Percentiles rank a stretch among this genome's conserved stretches.
These are phyloP conservation scores for Chironex yamaguchii DNA, from an alignment of 30 jellyfish, hydroid and myxozoan genomes.

Conservation along the genomic window DNA sequence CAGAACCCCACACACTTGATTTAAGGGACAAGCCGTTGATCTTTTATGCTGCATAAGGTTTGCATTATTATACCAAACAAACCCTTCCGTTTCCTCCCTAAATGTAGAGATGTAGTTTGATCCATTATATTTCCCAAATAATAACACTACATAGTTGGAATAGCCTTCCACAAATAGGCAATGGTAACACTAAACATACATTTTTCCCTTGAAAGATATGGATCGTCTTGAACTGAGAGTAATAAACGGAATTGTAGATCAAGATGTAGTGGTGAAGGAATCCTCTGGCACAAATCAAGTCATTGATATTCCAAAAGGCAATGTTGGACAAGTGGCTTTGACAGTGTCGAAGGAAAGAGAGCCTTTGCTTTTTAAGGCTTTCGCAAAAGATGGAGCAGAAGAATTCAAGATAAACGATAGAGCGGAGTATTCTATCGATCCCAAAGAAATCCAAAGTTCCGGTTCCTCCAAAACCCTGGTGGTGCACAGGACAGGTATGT, in stretches of 20 bases:
- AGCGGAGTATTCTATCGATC: conserved; percentile 33
- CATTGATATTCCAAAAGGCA: conserved; percentile 56
- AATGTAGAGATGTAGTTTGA: no score
- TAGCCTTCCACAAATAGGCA: no score
- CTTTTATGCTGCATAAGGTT: no score
- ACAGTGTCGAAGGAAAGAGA: conserved; percentile 64
- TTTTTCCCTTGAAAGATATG: no score
- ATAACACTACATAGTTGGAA: no score
- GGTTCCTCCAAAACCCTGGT: conserved; percentile 67
- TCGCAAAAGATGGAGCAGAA: conserved; percentile 50
- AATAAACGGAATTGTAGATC: conserved; percentile 80
- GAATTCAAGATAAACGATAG: conserved; percentile 57
- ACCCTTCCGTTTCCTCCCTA: no score
- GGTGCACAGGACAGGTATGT: conserved; percentile 23
- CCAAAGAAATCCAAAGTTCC: conserved; percentile 44
- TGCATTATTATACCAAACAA: no score
- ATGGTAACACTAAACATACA: no score
- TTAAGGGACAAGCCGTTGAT: no score
- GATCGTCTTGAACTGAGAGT: conserved; percentile 1
- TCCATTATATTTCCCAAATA: no score
- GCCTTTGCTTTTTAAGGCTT: conserved; percentile 46
- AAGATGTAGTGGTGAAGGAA: conserved; percentile 81
- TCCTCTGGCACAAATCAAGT: conserved; percentile 82
- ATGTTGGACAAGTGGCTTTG: conserved; percentile 70
- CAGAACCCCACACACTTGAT: no score